Percentiles rank a stretch among this genome's conserved stretches.
Evolutionary conservation across 2,797 vertebrate species (phyloP).

Genomic region (Merluccius polli): DNA sequence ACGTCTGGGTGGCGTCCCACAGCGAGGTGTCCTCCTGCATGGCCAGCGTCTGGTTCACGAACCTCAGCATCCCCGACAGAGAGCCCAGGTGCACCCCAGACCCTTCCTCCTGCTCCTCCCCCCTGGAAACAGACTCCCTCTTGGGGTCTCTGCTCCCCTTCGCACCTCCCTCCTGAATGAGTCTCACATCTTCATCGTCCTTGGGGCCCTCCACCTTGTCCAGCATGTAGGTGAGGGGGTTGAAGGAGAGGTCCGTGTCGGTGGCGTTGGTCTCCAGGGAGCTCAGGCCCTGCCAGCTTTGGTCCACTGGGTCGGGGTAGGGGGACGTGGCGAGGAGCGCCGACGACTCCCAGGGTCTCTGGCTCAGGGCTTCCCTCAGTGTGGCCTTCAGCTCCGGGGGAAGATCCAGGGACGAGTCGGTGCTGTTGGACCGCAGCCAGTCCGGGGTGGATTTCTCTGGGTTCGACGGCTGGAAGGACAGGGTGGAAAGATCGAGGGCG

Average conservation of each 20-base stretch:
- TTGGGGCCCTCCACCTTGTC: slow-evolving; percentile 34
- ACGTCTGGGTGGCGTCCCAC: slow-evolving; percentile 32
- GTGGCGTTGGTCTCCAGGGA: slow-evolving; percentile 41
- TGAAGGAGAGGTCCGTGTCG: slow-evolving; percentile 73
- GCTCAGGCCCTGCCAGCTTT: slow-evolving; percentile 58
- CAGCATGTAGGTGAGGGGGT: slow-evolving; percentile 76
- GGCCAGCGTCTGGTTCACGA: slow-evolving; percentile 72
- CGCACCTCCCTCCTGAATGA: neutral
- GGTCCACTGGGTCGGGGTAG: slow-evolving; percentile 33
- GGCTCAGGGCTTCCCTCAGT: slow-evolving; percentile 56
- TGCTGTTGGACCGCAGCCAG: slow-evolving; percentile 53
- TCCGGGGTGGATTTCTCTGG: slow-evolving; percentile 34
- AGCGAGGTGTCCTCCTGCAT: slow-evolving; percentile 64
- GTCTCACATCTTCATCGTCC: neutral
- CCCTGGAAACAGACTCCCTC: neutral
- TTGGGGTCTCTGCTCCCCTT: neutral
- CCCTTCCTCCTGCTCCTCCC: slow-evolving; percentile 42
- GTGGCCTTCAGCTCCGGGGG: slow-evolving; percentile 64
- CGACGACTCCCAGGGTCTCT: slow-evolving; percentile 35
- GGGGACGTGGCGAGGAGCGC: slow-evolving; percentile 32
- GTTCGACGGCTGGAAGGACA: neutral
- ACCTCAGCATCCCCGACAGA: slow-evolving; percentile 70
- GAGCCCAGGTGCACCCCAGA: slow-evolving; percentile 45
- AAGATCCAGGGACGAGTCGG: slow-evolving; percentile 67
- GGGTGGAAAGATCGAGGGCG: neutral